These are phyloP conservation scores for Poliocrania exsul DNA, from an alignment of 2,797 vertebrate species.

Conservation along the genomic window DNA sequence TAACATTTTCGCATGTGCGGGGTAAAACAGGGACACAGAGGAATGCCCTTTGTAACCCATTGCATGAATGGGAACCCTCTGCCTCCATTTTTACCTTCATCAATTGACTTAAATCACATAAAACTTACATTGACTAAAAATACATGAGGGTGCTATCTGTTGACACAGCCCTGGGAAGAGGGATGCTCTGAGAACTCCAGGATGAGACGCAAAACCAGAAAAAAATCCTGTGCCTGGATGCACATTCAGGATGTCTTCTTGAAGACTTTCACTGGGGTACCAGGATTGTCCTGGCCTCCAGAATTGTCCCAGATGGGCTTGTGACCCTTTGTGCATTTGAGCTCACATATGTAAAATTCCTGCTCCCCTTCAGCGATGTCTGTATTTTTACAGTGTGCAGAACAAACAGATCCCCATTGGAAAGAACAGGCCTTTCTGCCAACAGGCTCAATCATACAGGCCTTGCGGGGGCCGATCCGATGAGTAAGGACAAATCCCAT, in stretches of 20 bases:
- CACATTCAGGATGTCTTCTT: background rate
- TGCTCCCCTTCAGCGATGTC: background rate
- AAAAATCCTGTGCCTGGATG: background rate
- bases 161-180: background rate
- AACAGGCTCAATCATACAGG: background rate
- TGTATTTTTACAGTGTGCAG: background rate
- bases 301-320: background rate
- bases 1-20: background rate
- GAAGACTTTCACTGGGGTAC: background rate
- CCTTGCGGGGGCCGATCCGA: background rate
- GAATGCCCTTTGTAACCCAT: background rate
- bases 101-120: background rate
- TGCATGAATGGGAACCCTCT: background rate
- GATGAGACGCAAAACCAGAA: background rate
- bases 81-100: background rate
- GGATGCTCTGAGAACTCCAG: background rate
- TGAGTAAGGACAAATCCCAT: constrained; percentile 48
- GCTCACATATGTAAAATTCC: fast-evolving
- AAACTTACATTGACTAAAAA: background rate
- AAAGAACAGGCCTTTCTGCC: constrained; percentile 10
- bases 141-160: background rate
- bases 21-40: background rate
- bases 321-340: background rate
- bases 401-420: background rate
- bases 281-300: background rate